phyloP scores from a whole-genome alignment of 2,113 vertebrate genomes.

The Orycteropus afer region DNA sequence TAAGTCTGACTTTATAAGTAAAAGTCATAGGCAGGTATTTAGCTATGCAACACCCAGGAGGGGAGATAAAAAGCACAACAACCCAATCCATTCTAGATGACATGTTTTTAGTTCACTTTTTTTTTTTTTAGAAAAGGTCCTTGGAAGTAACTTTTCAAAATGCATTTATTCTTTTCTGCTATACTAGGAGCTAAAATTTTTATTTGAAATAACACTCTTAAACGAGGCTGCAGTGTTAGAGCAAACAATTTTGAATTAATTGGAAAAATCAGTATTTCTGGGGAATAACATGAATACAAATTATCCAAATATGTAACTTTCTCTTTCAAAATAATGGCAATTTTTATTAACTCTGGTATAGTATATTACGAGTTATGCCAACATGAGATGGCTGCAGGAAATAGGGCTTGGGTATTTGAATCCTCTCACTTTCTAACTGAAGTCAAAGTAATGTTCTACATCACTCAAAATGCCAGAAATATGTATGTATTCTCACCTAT shows the following conservation, averaged over 20 bases:
- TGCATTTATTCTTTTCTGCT: conserved; percentile 46
- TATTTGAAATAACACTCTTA: conserved; percentile 42
- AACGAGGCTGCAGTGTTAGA: background rate
- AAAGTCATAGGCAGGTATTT: conserved; percentile 61
- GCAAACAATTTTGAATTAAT: conserved; percentile 42
- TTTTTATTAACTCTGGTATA: conserved; percentile 31
- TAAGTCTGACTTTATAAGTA: conserved; percentile 61
- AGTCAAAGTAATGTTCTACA: background rate
- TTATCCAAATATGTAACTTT: background rate
- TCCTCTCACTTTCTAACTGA: background rate
- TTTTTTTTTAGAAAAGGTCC: conserved; percentile 11
- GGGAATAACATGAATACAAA: background rate
- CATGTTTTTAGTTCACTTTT: conserved; percentile 59
- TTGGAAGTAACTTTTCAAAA: conserved; percentile 57
- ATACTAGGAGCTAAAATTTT: conserved; percentile 12
- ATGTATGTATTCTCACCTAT: background rate
- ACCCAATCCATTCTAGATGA: background rate
- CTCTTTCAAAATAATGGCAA: conserved; percentile 29
- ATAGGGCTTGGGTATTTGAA: background rate
- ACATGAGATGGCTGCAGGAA: background rate
- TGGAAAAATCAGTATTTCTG: conserved; percentile 12
- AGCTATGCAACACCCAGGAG: background rate
- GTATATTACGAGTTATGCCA: background rate
- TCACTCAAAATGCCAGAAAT: background rate
- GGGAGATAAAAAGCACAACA: background rate